Base-by-base conservation (phyloP, 2,888 invertebrate species). In the Catocala fraxini region DNA sequence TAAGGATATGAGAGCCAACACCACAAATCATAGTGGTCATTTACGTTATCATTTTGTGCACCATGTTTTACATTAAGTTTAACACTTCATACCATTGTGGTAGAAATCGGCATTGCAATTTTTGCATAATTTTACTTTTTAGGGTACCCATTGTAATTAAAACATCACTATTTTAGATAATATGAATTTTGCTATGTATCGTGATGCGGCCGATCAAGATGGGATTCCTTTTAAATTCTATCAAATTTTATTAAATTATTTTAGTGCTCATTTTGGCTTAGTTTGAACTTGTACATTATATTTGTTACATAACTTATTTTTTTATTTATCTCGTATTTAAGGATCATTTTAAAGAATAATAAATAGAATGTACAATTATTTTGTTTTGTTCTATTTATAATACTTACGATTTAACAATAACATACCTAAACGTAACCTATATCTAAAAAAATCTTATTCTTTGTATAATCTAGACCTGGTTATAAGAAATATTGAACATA, bases 281-380 rank as follows among this genome's bases (percentile, higher is more conserved):
- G 75, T 81, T 86, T 76, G 78, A 79, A 79, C 82, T 79, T 89
- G 85, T 88, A 89, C 81, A 86, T 85, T 82, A 77, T 83, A 83
- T 86, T 82, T 86, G 84, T 85, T 85, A 85, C 72, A 83, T 89
- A 87, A 87, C 82, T 87, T 85, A 87, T 88, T 88, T 88, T 75
- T 88, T 86, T 85, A 86, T 86, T 86, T 83, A 89, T 82, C 75
- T 84, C 83, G 81, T 89, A 88, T 85, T 88, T 88, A 87, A 90
- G 85, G 84, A 81, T 85, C 85, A 87, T 85, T 83, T 75, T 75
- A 75, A 82, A 85, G 70, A 82, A 80, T 73, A 78, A 77, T 79
- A 82, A 82, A 82, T 82, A 81, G 81, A 79, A 80, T 80, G 83
- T 82, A 83, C 76, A 78, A 75, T 81, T 70, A 73, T 56, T 66